Percentiles rank a stretch among this genome's conserved stretches.
phyloP scores from a whole-genome alignment of 2,888 invertebrate genomes.

The Xanthorhoe designata region DNA sequence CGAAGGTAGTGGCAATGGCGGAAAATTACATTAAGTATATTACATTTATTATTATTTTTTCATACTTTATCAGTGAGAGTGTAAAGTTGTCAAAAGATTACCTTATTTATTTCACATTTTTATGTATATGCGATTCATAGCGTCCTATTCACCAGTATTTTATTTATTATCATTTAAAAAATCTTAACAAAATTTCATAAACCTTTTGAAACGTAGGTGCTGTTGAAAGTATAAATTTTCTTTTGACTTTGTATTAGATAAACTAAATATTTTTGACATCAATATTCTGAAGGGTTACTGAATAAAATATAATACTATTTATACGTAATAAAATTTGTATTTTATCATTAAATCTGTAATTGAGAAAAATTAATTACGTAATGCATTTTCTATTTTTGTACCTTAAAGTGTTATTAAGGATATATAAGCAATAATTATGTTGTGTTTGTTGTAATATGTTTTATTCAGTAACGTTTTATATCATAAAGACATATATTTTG shows the following conservation, averaged over 20 bases:
- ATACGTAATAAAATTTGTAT: constrained; percentile 16
- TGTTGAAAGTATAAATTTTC: constrained; percentile 46
- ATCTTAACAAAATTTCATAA: constrained; percentile 47
- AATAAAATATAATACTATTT: constrained; percentile 31
- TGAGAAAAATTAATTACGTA: constrained; percentile 5
- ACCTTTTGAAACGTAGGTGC: constrained; percentile 63
- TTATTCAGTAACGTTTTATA: constrained; percentile 36
- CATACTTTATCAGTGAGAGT: constrained; percentile 22
- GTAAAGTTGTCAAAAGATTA: constrained; percentile 29
- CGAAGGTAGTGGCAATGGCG: constrained; percentile 24
- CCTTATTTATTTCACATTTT: constrained; percentile 23
- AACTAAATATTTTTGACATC: constrained; percentile 39
- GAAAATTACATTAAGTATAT: constrained; percentile 7
- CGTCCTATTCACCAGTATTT: constrained; percentile 42
- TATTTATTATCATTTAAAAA: constrained; percentile 31
- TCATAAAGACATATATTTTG: constrained; percentile 33
- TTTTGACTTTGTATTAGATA: constrained; percentile 39
- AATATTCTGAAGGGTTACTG: constrained; percentile 39
- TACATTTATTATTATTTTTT: constrained; percentile 4
- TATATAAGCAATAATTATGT: constrained; percentile 22
- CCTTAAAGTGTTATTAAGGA: constrained; percentile 15
- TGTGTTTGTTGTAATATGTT: constrained; percentile 40
- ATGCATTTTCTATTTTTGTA: constrained; percentile 40
- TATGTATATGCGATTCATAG: constrained; percentile 23
- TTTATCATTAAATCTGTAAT: constrained; percentile 9